Evolutionary conservation across 1,140 invertebrate genomes (phyloP).

Genomic region (Drosophila micromelanica): DNA sequence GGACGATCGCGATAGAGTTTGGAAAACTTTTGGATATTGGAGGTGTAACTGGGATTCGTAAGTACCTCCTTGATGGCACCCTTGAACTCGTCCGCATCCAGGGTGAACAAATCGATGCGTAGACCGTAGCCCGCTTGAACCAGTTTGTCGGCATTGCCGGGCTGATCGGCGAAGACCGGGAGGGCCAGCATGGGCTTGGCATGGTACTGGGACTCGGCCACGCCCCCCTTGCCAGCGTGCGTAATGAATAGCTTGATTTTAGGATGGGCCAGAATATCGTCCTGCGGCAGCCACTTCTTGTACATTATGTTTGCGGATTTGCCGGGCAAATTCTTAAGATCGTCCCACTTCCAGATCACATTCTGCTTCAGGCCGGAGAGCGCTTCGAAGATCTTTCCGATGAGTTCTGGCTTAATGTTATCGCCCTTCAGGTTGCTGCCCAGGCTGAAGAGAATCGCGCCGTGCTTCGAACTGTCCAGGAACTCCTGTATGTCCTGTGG

Average conservation of each 20-base stretch:
- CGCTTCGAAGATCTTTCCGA: constrained; percentile 83
- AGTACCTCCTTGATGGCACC: constrained; percentile 60
- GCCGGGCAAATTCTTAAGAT: constrained; percentile 85
- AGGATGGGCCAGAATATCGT: constrained; percentile 88
- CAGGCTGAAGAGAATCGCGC: constrained; percentile 87
- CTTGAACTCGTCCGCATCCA: constrained; percentile 79
- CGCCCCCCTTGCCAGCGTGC: constrained; percentile 89
- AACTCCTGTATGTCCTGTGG: constrained; percentile 85
- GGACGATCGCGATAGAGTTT: constrained; percentile 79
- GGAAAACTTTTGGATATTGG: constrained; percentile 65
- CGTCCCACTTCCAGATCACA: constrained; percentile 87
- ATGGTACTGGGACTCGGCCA: constrained; percentile 89
- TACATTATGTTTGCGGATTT: constrained; percentile 87
- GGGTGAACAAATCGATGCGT: constrained; percentile 72
- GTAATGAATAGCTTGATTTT: constrained; percentile 90
- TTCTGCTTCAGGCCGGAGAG: constrained; percentile 85
- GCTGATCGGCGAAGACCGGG: constrained; percentile 89
- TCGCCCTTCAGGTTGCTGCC: constrained; percentile 85
- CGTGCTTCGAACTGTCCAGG: constrained; percentile 85
- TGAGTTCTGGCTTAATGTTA: constrained; percentile 78
- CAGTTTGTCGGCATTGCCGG: constrained; percentile 85
- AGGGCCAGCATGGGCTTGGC: constrained; percentile 89
- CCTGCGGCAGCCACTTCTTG: constrained; percentile 89
- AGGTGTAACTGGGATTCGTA: constrained; percentile 60
- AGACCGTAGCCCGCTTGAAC: constrained; percentile 85